Evolutionary conservation across 2,113 vertebrate species (phyloP).

Genomic region (Delphinus delphis): DNA sequence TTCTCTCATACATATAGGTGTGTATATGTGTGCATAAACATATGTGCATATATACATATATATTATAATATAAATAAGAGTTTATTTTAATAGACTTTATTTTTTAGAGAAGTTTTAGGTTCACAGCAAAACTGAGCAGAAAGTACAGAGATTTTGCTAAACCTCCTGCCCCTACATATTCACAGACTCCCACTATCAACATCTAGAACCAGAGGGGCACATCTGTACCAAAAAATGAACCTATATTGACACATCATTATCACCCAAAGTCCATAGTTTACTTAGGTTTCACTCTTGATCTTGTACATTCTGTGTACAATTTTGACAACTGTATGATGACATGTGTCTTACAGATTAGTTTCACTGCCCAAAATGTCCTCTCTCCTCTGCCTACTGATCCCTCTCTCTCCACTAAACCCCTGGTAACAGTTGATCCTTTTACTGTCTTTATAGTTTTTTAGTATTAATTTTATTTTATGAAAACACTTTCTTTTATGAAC

Average conservation of each 20-base stretch:
- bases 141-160: neutral
- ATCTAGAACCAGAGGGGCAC: neutral
- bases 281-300: neutral
- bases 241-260: neutral
- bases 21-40: neutral
- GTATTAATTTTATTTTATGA: neutral
- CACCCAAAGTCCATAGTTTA: neutral
- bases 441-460: neutral
- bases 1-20: neutral
- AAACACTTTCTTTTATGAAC: neutral
- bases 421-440: neutral
- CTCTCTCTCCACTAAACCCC: neutral
- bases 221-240: neutral
- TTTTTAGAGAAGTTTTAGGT: neutral
- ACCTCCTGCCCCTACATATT: fast-evolving
- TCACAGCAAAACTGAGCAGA: neutral
- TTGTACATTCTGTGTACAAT: neutral
- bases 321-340: neutral
- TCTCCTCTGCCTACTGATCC: neutral
- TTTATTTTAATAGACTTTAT: neutral
- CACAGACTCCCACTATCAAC: neutral
- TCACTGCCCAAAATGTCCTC: neutral
- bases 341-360: neutral
- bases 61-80: neutral
- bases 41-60: neutral